These are phyloP conservation scores for Sitobion miscanthi DNA, from an alignment of 1,140 invertebrate genomes.

Conservation along the genomic window DNA sequence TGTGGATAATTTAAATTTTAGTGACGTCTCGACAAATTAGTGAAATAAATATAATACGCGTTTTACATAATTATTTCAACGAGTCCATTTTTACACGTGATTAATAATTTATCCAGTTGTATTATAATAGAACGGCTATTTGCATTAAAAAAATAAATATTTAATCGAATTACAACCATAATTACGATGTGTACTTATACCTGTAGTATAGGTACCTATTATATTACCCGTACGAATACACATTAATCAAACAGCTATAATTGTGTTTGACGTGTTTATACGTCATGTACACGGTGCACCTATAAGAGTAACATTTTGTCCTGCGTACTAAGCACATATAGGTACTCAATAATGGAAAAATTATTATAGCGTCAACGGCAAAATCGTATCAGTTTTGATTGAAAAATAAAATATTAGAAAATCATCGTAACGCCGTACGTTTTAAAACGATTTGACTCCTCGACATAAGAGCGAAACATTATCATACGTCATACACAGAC, in stretches of 20 bases:
- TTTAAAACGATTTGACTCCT: neutral
- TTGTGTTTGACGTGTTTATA: neutral
- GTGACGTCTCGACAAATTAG: neutral
- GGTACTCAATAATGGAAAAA: too few species aligned
- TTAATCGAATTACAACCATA: neutral
- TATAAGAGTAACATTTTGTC: neutral
- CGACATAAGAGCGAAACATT: neutral
- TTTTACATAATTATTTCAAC: neutral
- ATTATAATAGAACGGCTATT: neutral
- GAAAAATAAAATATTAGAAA: neutral
- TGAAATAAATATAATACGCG: neutral
- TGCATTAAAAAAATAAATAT: neutral
- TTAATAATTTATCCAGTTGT: neutral
- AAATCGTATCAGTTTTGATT: neutral
- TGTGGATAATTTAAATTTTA: neutral
- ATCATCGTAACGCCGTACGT: neutral
- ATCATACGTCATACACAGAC: neutral
- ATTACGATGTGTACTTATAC: neutral
- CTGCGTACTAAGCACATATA: neutral
- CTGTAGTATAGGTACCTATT: neutral
- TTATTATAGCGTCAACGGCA: too few species aligned
- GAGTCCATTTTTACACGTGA: neutral
- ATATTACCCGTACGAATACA: neutral
- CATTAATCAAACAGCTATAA: neutral
- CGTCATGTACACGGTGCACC: neutral